These are phyloP conservation scores for Bagarius yarrelli DNA, from an alignment of 2,113 vertebrate genomes.

Conservation along the genomic window DNA sequence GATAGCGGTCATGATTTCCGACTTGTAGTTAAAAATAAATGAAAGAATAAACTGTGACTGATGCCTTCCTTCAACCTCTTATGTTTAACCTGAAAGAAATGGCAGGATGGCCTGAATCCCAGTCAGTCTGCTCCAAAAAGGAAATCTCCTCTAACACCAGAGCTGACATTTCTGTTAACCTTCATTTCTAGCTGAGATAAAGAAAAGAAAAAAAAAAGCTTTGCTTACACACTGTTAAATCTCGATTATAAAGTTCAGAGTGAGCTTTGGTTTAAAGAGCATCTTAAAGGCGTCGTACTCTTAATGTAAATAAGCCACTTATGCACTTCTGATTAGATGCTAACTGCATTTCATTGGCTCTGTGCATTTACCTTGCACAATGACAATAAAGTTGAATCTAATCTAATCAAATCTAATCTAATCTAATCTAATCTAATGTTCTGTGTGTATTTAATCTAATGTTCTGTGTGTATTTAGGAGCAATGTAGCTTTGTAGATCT, in stretches of 20 bases:
- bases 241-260: background rate
- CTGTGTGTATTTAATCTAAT: too few relatives aligned
- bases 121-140: background rate
- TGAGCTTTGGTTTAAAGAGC: too few relatives aligned
- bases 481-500: background rate
- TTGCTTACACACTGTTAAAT: constrained; percentile 3
- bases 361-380: too few relatives aligned
- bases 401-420: too few relatives aligned
- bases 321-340: too few relatives aligned
- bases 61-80: background rate
- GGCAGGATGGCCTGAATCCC: background rate
- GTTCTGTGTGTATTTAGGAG: background rate
- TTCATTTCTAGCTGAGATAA: constrained; percentile 14
- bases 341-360: too few relatives aligned
- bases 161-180: constrained; percentile 38
- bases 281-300: too few relatives aligned
- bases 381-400: too few relatives aligned
- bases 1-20: background rate
- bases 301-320: too few relatives aligned
- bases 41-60: constrained; percentile 1
- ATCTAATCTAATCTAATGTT: too few relatives aligned
- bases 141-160: constrained; percentile 25
- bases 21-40: constrained; percentile 15
- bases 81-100: background rate
- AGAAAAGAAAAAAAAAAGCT: constrained; percentile 7